Evolutionary conservation across 2,113 vertebrate species (phyloP).

Genomic region (Lathamus discolor): DNA sequence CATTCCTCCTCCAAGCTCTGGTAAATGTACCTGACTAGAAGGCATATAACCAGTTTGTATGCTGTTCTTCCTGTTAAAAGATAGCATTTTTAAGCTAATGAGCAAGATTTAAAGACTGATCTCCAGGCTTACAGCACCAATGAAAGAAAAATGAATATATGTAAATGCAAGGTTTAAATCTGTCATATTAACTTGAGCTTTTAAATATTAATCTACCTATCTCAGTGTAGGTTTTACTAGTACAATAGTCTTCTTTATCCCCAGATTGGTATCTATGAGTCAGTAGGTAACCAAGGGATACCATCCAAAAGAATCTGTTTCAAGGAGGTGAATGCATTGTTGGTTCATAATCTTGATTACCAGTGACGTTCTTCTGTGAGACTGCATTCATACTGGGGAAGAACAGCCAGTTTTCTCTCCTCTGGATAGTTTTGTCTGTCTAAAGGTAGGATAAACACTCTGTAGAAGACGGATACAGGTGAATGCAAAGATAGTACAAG

Average conservation of each 20-base stretch:
- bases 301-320: neutral
- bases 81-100: neutral
- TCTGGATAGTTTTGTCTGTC: neutral
- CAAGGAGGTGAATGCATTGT: neutral
- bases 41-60: neutral
- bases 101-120: neutral
- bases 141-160: neutral
- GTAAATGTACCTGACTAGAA: neutral
- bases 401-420: neutral
- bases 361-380: neutral
- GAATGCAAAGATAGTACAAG: neutral
- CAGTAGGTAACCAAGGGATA: conserved; percentile 4
- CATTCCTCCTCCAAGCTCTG: neutral
- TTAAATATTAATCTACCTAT: neutral
- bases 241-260: neutral
- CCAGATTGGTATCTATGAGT: neutral
- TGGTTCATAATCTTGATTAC: neutral
- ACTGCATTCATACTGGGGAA: neutral
- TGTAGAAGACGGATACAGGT: neutral
- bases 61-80: neutral
- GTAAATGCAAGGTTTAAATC: neutral
- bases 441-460: neutral
- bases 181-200: neutral
- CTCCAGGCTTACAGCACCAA: neutral
- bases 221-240: neutral